A percentile compares a stretch with the other conserved stretches of the same genome.
phyloP scores from a whole-genome alignment of 1,140 invertebrate species.

The Drosophila insularis region DNA sequence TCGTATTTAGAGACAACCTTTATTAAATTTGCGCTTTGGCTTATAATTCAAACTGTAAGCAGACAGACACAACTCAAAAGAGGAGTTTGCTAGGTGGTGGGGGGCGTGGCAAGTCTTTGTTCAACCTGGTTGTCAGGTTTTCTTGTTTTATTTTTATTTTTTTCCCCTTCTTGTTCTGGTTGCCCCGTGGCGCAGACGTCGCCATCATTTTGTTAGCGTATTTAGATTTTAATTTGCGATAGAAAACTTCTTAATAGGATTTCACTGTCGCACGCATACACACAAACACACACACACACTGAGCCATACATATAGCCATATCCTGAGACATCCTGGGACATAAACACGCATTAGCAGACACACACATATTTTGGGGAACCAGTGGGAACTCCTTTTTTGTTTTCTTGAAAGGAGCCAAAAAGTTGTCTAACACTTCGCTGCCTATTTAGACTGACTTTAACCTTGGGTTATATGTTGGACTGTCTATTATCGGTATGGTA shows the following conservation, averaged over 20 bases:
- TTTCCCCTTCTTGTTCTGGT: conserved; percentile 27
- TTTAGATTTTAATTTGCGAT: conserved; percentile 81
- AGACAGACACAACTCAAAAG: conserved; percentile 54
- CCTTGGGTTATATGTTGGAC: not conserved
- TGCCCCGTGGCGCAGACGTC: conserved; percentile 56
- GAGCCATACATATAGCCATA: not conserved
- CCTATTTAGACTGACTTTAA: not conserved
- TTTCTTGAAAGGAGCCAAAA: conserved; percentile 1
- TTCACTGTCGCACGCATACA: conserved; percentile 54
- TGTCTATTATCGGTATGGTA: not conserved
- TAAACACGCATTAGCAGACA: conserved; percentile 52
- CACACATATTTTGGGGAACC: conserved; percentile 14
- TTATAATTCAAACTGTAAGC: conserved; percentile 78
- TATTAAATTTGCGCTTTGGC: conserved; percentile 74
- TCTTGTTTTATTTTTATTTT: conserved; percentile 14
- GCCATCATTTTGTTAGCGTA: conserved; percentile 76
- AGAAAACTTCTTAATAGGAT: conserved; percentile 80
- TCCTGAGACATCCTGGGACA: conserved; percentile 22
- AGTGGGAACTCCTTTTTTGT: conserved; percentile 61
- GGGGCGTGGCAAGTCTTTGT: conserved; percentile 28
- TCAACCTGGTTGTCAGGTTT: conserved; percentile 14
- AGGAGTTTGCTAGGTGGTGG: conserved; percentile 23
- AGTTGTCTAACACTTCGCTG: not conserved
- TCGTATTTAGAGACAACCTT: conserved; percentile 56
- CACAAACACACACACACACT: conserved; percentile 2